phyloP scores from a whole-genome alignment of 2,888 invertebrate species.

The Drosophila heteroneura region DNA sequence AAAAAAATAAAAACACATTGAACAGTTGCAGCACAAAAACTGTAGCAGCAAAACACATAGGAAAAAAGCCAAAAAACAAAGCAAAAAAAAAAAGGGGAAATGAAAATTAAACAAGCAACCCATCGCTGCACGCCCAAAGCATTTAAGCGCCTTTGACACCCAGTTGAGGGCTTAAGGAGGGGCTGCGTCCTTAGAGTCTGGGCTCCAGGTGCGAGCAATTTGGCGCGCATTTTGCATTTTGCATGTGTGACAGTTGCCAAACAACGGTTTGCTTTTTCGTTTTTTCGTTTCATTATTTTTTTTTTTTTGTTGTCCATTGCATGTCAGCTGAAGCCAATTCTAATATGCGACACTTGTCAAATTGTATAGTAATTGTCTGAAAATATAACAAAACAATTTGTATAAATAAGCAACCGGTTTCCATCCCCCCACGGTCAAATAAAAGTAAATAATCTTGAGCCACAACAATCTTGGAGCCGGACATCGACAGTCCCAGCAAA shows the following conservation, averaged over 20 bases:
- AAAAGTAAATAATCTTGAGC: neutral
- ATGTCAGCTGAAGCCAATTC: conserved; percentile 25
- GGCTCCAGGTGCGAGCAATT: conserved; percentile 51
- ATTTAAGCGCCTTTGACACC: conserved; percentile 67
- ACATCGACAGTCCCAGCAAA: conserved; percentile 29
- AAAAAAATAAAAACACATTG: conserved; percentile 34
- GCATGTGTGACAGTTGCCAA: conserved; percentile 72
- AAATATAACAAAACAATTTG: conserved; percentile 70
- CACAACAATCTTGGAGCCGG: neutral
- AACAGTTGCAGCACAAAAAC: conserved; percentile 28
- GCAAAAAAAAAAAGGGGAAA: neutral
- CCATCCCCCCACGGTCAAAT: neutral
- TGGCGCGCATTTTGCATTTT: conserved; percentile 52
- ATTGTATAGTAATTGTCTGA: conserved; percentile 58
- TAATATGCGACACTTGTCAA: conserved; percentile 26
- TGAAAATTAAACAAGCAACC: conserved; percentile 1
- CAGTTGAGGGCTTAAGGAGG: conserved; percentile 3
- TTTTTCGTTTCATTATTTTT: neutral
- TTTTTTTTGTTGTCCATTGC: conserved; percentile 33
- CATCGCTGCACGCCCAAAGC: conserved; percentile 52
- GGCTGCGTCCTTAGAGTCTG: neutral
- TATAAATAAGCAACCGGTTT: conserved; percentile 56
- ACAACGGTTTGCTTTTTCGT: conserved; percentile 45
- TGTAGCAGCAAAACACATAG: neutral
- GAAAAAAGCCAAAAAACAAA: neutral